phyloP scores from a whole-genome alignment of 2,113 vertebrate genomes.

The Brachyistius frenatus region DNA sequence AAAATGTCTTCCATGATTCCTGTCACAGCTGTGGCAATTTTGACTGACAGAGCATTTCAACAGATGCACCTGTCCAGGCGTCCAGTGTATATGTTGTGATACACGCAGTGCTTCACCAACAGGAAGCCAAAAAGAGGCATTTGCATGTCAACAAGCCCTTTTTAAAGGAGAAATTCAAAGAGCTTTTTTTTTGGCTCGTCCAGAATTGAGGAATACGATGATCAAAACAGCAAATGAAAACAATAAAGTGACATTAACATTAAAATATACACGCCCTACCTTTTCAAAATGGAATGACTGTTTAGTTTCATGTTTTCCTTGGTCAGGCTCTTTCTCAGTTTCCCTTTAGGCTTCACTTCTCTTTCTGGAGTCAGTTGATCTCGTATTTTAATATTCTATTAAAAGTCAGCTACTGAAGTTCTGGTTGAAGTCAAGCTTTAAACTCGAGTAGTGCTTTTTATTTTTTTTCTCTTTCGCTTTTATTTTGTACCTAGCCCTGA shows the following conservation, averaged over 20 bases:
- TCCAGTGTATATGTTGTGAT: not conserved
- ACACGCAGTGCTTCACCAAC: not conserved
- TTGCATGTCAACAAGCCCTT: not conserved
- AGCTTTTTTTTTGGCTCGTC: not conserved
- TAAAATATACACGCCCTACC: not conserved
- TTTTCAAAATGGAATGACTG: slow-evolving; percentile 6
- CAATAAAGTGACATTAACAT: not conserved
- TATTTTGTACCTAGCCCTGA: not conserved
- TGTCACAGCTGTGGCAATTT: slow-evolving; percentile 17
- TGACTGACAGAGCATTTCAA: slow-evolving; percentile 1
- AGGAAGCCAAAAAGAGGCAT: not conserved
- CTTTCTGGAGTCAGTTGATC: slow-evolving; percentile 1
- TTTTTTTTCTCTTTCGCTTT: slow-evolving; percentile 5
- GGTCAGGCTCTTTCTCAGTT: not conserved
- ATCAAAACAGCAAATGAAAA: slow-evolving; percentile 16
- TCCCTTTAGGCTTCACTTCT: not conserved
- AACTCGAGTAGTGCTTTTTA: not conserved
- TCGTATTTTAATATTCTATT: slow-evolving; percentile 21
- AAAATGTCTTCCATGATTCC: not conserved
- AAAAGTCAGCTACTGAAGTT: slow-evolving; percentile 15
- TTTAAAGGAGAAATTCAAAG: slow-evolving; percentile 2
- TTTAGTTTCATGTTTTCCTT: slow-evolving; percentile 16
- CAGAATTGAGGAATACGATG: not conserved
- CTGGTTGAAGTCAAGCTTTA: slow-evolving; percentile 14
- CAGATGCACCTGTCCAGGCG: not conserved